Percentiles rank a stretch among this genome's conserved stretches.
Conservation (phyloP, 2,888 invertebrate genomes). For the Drosophila meridiana region DNA sequence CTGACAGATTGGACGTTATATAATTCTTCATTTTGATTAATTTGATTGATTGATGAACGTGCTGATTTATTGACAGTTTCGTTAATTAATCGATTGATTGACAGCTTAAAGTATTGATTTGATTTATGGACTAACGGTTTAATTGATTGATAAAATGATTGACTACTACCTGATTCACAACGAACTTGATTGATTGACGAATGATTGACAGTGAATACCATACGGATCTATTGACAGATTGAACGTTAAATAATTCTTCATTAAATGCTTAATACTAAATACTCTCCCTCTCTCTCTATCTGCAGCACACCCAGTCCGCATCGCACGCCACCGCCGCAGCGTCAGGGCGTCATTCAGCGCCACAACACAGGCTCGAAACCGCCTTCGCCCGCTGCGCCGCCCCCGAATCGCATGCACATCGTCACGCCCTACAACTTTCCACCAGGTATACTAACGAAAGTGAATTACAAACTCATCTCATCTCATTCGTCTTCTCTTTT, state of each 20-base stretch:
- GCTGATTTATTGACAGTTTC: neutral
- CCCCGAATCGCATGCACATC: constrained; percentile 85
- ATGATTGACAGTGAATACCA: neutral
- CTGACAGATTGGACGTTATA: too few relatives aligned
- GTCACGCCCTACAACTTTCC: constrained; percentile 85
- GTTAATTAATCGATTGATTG: too few relatives aligned
- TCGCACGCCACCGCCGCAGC: constrained; percentile 86
- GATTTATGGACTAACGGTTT: too few relatives aligned
- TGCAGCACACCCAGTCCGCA: constrained; percentile 85
- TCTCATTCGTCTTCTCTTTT: too few relatives aligned
- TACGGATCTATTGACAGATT: neutral
- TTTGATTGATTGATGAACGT: neutral
- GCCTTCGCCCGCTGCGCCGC: constrained; percentile 86
- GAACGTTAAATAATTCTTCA: neutral
- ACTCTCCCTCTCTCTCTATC: neutral
- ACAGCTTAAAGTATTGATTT: too few relatives aligned
- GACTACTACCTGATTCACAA: neutral
- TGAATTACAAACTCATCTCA: neutral
- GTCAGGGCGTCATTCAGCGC: constrained; percentile 92
- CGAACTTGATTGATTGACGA: neutral
- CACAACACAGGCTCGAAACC: constrained; percentile 88
- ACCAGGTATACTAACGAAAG: constrained; percentile 83
- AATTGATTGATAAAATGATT: neutral
- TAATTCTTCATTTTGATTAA: too few relatives aligned
- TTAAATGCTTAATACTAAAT: neutral